Evolutionary conservation across 1,140 invertebrate genomes (phyloP).

Genomic region (Atopsyche davidsoni): DNA sequence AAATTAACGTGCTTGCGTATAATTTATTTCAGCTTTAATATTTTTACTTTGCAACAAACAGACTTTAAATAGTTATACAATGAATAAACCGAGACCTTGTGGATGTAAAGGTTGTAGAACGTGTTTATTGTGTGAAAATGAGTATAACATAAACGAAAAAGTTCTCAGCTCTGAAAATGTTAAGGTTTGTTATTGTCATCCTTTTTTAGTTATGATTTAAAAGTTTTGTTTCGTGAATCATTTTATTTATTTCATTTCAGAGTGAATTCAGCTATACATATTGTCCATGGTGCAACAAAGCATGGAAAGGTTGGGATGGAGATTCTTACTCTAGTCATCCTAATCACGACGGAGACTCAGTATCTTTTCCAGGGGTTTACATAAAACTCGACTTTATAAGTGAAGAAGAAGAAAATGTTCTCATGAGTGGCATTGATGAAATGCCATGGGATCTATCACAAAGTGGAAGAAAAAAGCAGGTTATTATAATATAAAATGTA

Average conservation of each 20-base stretch:
- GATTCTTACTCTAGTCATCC: slow-evolving; percentile 58
- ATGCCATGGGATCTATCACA: slow-evolving; percentile 89
- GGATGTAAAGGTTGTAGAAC: slow-evolving; percentile 89
- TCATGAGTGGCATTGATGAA: slow-evolving; percentile 69
- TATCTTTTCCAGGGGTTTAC: slow-evolving; percentile 64
- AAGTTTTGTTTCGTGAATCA: too few relatives aligned
- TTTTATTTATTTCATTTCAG: slow-evolving; percentile 39
- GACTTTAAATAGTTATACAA: slow-evolving; percentile 4
- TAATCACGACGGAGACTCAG: slow-evolving; percentile 53
- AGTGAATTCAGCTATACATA: slow-evolving; percentile 60
- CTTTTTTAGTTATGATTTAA: too few relatives aligned
- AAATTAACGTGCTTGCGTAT: too few relatives aligned
- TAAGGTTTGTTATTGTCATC: too few relatives aligned
- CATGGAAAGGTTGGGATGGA: slow-evolving; percentile 66
- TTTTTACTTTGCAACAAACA: too few relatives aligned
- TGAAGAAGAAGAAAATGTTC: slow-evolving; percentile 58
- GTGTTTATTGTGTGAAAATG: slow-evolving; percentile 76
- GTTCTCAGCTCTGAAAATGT: slow-evolving; percentile 33
- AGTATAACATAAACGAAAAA: slow-evolving; percentile 55
- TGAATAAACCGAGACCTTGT: slow-evolving; percentile 46
- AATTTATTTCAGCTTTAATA: too few relatives aligned
- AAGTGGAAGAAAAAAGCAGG: slow-evolving; percentile 92
- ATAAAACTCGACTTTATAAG: slow-evolving; percentile 72
- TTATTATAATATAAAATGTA: slow-evolving; percentile 32
- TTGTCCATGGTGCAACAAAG: slow-evolving; percentile 67